Conservation (phyloP, 2,113 vertebrate species). For the Hoplias malabaricus region DNA sequence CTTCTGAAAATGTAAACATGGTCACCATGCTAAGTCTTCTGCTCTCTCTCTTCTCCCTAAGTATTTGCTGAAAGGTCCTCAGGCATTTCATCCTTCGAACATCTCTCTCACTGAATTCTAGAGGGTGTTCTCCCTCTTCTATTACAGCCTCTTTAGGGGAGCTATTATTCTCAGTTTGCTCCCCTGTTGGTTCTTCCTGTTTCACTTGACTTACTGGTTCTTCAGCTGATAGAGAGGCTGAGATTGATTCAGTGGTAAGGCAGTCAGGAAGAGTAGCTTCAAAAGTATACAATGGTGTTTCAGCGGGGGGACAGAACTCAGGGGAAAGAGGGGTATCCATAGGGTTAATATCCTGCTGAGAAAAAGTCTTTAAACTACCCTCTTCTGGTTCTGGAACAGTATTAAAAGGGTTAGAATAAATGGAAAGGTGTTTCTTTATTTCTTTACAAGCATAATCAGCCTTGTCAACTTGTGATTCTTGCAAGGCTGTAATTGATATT, state of each 20-base stretch:
- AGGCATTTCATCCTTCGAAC: constrained; percentile 85
- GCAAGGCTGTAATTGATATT: background rate
- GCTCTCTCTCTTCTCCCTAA: constrained; percentile 86
- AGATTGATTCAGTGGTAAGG: constrained; percentile 54
- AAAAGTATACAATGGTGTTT: constrained; percentile 10
- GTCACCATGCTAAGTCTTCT: constrained; percentile 82
- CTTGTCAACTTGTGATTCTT: background rate
- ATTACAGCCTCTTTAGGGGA: background rate
- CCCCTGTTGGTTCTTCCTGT: constrained; percentile 10
- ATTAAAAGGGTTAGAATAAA: background rate
- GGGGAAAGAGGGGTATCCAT: background rate
- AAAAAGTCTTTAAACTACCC: background rate
- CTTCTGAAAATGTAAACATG: constrained; percentile 79
- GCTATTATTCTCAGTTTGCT: background rate
- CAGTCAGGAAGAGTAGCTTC: constrained; percentile 39
- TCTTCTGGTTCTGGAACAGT: background rate
- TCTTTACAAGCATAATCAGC: background rate
- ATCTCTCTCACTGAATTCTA: constrained; percentile 67
- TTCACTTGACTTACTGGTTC: constrained; percentile 39
- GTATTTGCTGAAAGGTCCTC: constrained; percentile 90
- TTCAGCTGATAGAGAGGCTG: constrained; percentile 39
- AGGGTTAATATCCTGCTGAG: background rate
- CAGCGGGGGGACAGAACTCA: constrained; percentile 13
- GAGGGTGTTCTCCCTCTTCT: constrained; percentile 17
- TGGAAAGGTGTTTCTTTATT: background rate